Conservation (phyloP, 2,113 vertebrate genomes). For the Cephalopholis sonnerati region DNA sequence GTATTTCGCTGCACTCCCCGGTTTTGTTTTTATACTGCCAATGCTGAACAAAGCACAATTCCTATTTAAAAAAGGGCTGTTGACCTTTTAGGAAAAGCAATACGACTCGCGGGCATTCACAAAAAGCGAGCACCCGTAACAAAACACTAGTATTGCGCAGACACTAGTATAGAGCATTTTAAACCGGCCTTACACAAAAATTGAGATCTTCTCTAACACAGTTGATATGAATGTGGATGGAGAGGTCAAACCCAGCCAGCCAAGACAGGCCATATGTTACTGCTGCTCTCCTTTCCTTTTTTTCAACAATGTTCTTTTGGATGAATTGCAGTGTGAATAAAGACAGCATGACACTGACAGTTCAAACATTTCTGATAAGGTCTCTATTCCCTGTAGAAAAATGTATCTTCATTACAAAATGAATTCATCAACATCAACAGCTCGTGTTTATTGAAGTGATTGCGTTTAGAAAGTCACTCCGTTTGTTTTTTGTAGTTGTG, state of each 20-base stretch:
- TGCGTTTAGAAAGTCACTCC: not conserved
- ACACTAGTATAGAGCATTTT: not conserved
- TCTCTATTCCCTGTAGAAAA: not conserved
- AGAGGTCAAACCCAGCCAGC: conserved; percentile 28
- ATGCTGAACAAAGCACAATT: no score
- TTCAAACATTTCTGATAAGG: not conserved
- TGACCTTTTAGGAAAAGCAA: no score
- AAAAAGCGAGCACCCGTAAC: not conserved
- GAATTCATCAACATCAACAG: not conserved
- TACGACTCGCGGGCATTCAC: no score
- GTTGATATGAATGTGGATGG: conserved; percentile 8
- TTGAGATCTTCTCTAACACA: conserved; percentile 6
- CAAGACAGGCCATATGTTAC: conserved; percentile 44
- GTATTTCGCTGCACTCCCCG: no score
- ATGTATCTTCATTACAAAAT: not conserved
- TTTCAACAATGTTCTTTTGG: conserved; percentile 19
- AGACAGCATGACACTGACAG: not conserved
- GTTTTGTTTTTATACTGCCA: no score
- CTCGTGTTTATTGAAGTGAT: conserved; percentile 7
- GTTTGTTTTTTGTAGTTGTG: not conserved
- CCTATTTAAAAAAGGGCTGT: no score
- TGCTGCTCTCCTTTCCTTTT: conserved; percentile 35
- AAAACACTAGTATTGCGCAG: not conserved
- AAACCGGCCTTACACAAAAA: not conserved
- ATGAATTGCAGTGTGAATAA: conserved; percentile 23